Evolutionary conservation across 2,113 vertebrate genomes (phyloP).

Genomic region (Labrus mixtus): DNA sequence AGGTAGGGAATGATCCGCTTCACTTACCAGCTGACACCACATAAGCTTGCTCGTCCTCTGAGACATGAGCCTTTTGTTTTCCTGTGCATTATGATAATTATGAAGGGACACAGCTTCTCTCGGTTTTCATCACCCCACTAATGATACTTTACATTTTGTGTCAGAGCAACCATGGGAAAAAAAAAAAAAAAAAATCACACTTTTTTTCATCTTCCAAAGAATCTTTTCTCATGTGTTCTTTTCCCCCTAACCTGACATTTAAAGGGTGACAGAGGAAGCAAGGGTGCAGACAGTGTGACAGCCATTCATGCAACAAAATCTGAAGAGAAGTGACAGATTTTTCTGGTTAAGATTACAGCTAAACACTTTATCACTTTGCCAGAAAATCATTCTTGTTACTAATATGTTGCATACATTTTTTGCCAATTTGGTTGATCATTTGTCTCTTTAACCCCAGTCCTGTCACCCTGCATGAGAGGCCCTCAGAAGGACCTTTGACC

Average conservation of each 20-base stretch:
- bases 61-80: conserved; percentile 81
- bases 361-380: conserved; percentile 43
- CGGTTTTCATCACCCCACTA: conserved; percentile 68
- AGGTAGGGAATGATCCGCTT: conserved; percentile 80
- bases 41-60: conserved; percentile 77
- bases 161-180: conserved; percentile 28
- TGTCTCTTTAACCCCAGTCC: conserved; percentile 57
- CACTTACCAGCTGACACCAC: conserved; percentile 81
- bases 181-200: conserved; percentile 16
- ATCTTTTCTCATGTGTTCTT: conserved; percentile 21
- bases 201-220: conserved; percentile 42
- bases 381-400: conserved; percentile 43
- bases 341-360: conserved; percentile 37
- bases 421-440: conserved; percentile 41
- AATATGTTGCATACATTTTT: conserved; percentile 48
- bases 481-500: conserved; percentile 76
- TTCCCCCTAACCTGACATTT: conserved; percentile 69
- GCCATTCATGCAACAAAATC: conserved; percentile 59
- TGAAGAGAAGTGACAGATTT: conserved; percentile 41
- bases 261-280: conserved; percentile 66
- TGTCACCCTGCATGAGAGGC: conserved; percentile 58
- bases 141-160: conserved; percentile 66
- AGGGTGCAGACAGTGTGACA: conserved; percentile 62
- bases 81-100: conserved; percentile 82
- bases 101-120: conserved; percentile 74